Evolutionary conservation across 92 coral and sea anemone species (phyloP).

Genomic region (Desmophyllum pertusum): DNA sequence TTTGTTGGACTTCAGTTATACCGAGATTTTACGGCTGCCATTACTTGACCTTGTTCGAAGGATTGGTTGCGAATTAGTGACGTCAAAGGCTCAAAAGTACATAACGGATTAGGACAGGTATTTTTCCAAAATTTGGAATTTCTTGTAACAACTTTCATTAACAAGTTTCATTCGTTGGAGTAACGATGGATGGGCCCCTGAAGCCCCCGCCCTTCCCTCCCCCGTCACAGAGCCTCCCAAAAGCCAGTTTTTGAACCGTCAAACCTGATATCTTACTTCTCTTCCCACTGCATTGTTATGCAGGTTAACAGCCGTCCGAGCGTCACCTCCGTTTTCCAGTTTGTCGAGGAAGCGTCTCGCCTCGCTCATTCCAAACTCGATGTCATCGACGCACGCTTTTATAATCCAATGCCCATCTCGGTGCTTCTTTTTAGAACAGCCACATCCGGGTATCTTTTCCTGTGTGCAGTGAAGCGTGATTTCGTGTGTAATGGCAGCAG

Average conservation of each 20-base stretch:
- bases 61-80: neutral
- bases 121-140: too few species aligned
- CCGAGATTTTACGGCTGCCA: too few species aligned
- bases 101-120: too few species aligned
- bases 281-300: constrained; percentile 93
- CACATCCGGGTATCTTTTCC: constrained; percentile 71
- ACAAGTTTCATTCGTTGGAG: too few species aligned
- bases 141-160: too few species aligned
- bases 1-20: too few species aligned
- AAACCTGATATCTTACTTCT: too few species aligned
- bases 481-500: constrained; percentile 74
- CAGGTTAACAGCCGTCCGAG: constrained; percentile 55
- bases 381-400: constrained; percentile 85
- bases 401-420: constrained; percentile 34
- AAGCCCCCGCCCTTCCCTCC: too few species aligned
- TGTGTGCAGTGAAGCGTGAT: constrained; percentile 62
- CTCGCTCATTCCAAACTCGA: constrained; percentile 69
- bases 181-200: too few species aligned
- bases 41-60: too few species aligned
- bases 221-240: too few species aligned
- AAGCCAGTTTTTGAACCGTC: too few species aligned
- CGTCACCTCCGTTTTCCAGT: constrained; percentile 53
- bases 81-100: neutral
- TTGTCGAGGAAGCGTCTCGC: constrained; percentile 71
- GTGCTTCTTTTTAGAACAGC: constrained; percentile 39